These are phyloP conservation scores for Belonocnema kinseyi DNA, from an alignment of 1,140 invertebrate species.

Conservation along the genomic window DNA sequence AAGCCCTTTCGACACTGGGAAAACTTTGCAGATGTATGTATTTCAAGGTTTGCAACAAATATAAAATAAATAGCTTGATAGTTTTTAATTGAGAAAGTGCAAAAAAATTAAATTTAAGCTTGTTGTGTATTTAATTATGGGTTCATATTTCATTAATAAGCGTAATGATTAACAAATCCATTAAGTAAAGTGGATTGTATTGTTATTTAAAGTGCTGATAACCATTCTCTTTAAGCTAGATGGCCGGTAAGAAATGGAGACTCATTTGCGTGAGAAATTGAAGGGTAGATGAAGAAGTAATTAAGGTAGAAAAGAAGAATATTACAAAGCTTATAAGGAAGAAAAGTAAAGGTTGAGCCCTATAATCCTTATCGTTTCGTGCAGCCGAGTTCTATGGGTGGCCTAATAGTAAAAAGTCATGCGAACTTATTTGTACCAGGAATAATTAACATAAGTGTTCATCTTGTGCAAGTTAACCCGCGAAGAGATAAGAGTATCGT, in stretches of 20 bases:
- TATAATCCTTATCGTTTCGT: neutral
- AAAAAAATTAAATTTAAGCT: too few species aligned
- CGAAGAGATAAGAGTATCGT: neutral
- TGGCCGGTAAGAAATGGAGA: too few species aligned
- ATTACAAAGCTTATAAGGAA: neutral
- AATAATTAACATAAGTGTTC: conserved; percentile 67
- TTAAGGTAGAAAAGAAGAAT: too few species aligned
- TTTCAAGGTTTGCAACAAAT: neutral
- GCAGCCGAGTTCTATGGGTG: conserved; percentile 1
- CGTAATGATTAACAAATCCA: too few species aligned
- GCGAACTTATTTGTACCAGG: conserved; percentile 57
- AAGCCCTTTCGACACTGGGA: conserved; percentile 44
- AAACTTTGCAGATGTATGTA: neutral
- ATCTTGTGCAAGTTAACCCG: neutral
- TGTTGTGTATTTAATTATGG: too few species aligned
- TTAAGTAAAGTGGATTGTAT: too few species aligned
- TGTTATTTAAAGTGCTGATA: too few species aligned
- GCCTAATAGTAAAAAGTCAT: conserved; percentile 58
- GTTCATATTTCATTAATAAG: neutral
- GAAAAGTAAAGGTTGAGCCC: neutral
- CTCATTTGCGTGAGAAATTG: too few species aligned
- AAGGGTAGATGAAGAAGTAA: too few species aligned
- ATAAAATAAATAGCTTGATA: neutral
- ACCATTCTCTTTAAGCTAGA: too few species aligned
- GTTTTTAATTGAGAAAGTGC: too few species aligned